phyloP scores from a whole-genome alignment of 2,113 vertebrate genomes.

The Felis catus region F.catus_Fca126_mat1.0 CM031427.1:40019001-40019500 shows the following conservation, averaged over 20 bases:
- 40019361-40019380: background rate
- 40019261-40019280: background rate
- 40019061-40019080: background rate
- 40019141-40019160: background rate
- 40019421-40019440: background rate
- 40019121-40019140: background rate
- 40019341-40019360: background rate
- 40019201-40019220: background rate
- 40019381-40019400: background rate
- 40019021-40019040: background rate
- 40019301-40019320: background rate
- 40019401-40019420: background rate
- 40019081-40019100: background rate
- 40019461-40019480: background rate
- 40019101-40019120: background rate
- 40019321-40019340: background rate
- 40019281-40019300: background rate
- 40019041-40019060: background rate
- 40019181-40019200: background rate
- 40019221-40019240: background rate
- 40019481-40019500: too few species aligned
- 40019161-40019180: background rate
- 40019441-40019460: background rate
- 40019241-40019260: background rate
- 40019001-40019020: background rate